Base-by-base conservation (phyloP, 1,140 invertebrate genomes). In the Anastatus disparis region DNA sequence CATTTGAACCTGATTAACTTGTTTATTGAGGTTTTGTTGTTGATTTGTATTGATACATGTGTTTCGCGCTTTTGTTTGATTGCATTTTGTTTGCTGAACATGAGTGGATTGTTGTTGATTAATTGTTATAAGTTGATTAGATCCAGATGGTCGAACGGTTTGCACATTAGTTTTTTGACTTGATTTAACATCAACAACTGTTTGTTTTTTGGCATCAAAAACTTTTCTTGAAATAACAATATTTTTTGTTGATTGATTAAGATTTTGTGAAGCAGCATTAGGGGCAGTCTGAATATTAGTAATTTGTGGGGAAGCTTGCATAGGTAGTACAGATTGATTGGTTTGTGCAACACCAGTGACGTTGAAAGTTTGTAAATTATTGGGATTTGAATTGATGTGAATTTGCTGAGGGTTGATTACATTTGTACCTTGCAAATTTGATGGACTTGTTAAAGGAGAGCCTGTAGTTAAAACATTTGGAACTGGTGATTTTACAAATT, bases 401-500 rank as follows among this genome's bases (percentile, higher is more conserved):
- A 59, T 55, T 44, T 75, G 67, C 29, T 59, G 64, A 27, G 68
- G 44, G 38, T 29, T 64, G 7, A 63, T 17, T 17, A 71, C 12
- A 12, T n/a, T 9, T 40, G 61, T 35, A 22, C 50, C 31, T 66
- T 81, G 80, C 2, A 72, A 72, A 42, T 61, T 73, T 15, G 66
- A 56, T 15, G 81, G 75, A 75, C 74, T 82, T 38, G 67, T 35
- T 15, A 71, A 61, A 2, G 56, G 61, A 7, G 44, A 55, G 20
- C 70, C 40, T 10, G 70, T 66, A 8, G 53, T 42, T 35, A 61
- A 65, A 38, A 63, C 58, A 46, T 29, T 75, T 8, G 72, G 61
- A 10, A 77, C 61, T 10, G 81, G 79, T 8, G 82, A 82, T 66
- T 82, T 82, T 1, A 75, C 75, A 24, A 76, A 81, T 65, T 82